Conservation (phyloP, 2,888 invertebrate species). For the Hybos culiciformis region DNA sequence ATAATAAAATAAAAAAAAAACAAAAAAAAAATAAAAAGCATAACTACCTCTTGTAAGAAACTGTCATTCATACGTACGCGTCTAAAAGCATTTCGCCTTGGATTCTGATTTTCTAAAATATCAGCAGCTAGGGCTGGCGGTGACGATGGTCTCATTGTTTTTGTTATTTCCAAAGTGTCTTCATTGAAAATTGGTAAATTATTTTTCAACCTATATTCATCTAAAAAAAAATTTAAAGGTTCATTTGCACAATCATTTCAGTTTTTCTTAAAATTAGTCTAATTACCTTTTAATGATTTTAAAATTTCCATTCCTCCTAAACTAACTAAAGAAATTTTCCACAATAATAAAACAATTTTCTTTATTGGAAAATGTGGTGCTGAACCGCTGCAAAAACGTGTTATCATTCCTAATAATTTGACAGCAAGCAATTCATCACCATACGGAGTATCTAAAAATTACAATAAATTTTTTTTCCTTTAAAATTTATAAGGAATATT, state of each 20-base stretch:
- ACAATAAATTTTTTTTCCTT: neutral
- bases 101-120: constrained; percentile 72
- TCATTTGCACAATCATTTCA: neutral
- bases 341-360: constrained; percentile 84
- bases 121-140: constrained; percentile 89
- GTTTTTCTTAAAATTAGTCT: neutral
- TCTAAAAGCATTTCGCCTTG: constrained; percentile 57
- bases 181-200: constrained; percentile 68
- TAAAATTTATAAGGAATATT: neutral
- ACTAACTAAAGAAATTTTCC: constrained; percentile 88
- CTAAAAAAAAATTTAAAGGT: constrained; percentile 11
- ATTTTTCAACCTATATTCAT: constrained; percentile 49
- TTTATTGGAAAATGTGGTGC: constrained; percentile 98
- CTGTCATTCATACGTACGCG: constrained; percentile 37
- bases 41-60: constrained; percentile 19
- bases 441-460: constrained; percentile 27
- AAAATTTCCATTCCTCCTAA: constrained; percentile 83
- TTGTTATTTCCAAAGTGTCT: constrained; percentile 89
- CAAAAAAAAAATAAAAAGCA: constrained; percentile 12
- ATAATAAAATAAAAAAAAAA: constrained; percentile 5
- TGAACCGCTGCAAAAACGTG: constrained; percentile 87
- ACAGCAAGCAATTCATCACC: constrained; percentile 78
- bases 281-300: constrained; percentile 54
- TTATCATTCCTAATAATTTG: constrained; percentile 89
- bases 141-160: constrained; percentile 85